These are phyloP conservation scores for Pachyrhynchus sulphureomaculatus DNA, from an alignment of 1,140 invertebrate species.

Conservation along the genomic window DNA sequence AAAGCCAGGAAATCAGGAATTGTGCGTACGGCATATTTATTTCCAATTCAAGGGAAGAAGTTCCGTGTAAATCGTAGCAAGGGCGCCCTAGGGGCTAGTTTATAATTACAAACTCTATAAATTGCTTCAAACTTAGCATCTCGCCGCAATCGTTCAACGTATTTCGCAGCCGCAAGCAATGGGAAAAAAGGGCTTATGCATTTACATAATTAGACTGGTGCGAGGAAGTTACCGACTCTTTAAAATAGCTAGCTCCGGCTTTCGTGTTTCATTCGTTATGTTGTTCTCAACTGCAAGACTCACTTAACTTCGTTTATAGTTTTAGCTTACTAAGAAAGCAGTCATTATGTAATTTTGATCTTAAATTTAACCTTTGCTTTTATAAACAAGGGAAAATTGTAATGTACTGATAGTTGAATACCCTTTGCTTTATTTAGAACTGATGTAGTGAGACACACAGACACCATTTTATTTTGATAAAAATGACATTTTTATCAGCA, in stretches of 20 bases:
- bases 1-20: neutral
- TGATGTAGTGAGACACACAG: no score
- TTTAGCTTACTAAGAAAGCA: neutral
- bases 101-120: slow-evolving; percentile 10
- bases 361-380: neutral
- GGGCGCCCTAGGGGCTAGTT: slow-evolving; percentile 5
- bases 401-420: no score
- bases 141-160: slow-evolving; percentile 8
- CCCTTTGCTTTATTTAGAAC: no score
- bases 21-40: neutral
- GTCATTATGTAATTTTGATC: slow-evolving; percentile 15
- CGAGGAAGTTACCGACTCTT: slow-evolving; percentile 1
- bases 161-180: slow-evolving; percentile 7
- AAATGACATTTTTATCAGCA: no score
- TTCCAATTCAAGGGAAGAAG: neutral
- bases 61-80: neutral
- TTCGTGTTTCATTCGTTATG: slow-evolving; percentile 6
- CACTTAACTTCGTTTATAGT: slow-evolving; percentile 11
- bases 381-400: no score
- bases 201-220: slow-evolving; percentile 9
- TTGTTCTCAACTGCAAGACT: slow-evolving; percentile 12
- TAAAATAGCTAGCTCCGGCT: slow-evolving; percentile 12
- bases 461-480: no score
- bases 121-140: slow-evolving; percentile 1
- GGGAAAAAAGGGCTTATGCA: slow-evolving; percentile 6